Base-by-base conservation (phyloP, 37 sponge, comb jelly and placozoan genomes). In the Theonella swinhoei region DNA sequence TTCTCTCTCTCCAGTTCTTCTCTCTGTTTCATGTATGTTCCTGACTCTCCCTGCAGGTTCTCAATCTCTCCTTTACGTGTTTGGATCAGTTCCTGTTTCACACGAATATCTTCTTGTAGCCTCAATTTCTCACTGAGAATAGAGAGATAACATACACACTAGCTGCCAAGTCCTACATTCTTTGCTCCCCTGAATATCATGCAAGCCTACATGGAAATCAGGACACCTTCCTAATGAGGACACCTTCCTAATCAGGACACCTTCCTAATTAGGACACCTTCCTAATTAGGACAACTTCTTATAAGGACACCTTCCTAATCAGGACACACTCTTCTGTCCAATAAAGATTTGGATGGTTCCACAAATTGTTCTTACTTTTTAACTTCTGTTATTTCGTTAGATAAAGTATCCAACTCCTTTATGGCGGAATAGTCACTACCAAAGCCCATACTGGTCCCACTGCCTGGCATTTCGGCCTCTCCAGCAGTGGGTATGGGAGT, bases 391-490 rank as follows among this genome's bases (percentile, higher is more conserved):
- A 95, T 81, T 25, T 96, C 95, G 2, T 41, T 87, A 29, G 78
- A 70, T 65, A 94, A 30, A 28, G 68, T 78, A 47, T 96, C 97
- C 60, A 96, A 68, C 36, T 96, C 95, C 67, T 87, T 94, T 35
- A 96, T 94, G 58, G 92, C 89, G 3, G 95, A 87, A 71, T 85
- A 91, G 60, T 94, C 97, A 83, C 79, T 85, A 1, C 47, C 43
- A 76, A 79, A 85, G 3, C 14, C 35, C 34, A n/a, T 61, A 32
- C 34, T 30, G 64, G 36, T 68, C 31, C 61, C 65, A 17, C 9
- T 63, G 14, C 11, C 54, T 17, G 54, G 54, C 14, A 7, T 14
- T 47, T 47, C 54, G 11, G 14, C 54, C 11, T 14, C 14, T 17
- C 54, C 54, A 11, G 47, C 64, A 11, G 36, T 68, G 38, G 14